These are phyloP conservation scores for Nephrotoma flavescens DNA, from an alignment of 2,888 invertebrate species.

Conservation along the genomic window DNA sequence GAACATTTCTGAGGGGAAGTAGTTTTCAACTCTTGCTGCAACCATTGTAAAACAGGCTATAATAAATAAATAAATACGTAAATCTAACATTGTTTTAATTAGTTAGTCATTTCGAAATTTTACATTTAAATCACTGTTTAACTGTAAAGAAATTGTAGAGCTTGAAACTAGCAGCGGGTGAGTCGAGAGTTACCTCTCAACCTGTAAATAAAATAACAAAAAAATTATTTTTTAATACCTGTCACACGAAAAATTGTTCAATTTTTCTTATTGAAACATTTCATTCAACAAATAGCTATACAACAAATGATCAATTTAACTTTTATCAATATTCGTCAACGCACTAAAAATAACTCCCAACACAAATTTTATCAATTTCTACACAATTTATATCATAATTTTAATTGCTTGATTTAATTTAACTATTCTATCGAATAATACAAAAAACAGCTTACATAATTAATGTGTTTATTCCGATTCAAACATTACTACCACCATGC, in stretches of 20 bases:
- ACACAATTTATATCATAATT: background rate
- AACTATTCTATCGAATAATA: background rate
- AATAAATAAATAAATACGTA: background rate
- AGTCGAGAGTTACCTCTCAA: constrained; percentile 3
- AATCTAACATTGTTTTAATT: background rate
- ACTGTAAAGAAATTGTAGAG: constrained; percentile 3
- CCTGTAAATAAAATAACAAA: background rate
- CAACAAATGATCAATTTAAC: background rate
- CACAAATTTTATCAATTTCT: background rate
- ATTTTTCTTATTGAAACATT: background rate
- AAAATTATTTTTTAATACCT: background rate
- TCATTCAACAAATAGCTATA: background rate
- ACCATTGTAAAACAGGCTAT: background rate
- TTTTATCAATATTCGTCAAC: background rate
- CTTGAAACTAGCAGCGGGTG: background rate
- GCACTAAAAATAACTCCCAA: background rate
- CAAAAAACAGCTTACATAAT: background rate
- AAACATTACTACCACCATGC: background rate
- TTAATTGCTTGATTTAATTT: background rate
- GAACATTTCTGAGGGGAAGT: background rate
- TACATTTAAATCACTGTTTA: background rate
- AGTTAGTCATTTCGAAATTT: background rate
- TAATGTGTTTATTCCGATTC: background rate
- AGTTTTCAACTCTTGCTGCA: background rate
- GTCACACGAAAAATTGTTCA: background rate